A percentile compares a stretch with the other conserved stretches of the same genome.
Evolutionary conservation across 1,140 invertebrate species (phyloP).

Genomic region (Chrysomallon squamiferum): DNA sequence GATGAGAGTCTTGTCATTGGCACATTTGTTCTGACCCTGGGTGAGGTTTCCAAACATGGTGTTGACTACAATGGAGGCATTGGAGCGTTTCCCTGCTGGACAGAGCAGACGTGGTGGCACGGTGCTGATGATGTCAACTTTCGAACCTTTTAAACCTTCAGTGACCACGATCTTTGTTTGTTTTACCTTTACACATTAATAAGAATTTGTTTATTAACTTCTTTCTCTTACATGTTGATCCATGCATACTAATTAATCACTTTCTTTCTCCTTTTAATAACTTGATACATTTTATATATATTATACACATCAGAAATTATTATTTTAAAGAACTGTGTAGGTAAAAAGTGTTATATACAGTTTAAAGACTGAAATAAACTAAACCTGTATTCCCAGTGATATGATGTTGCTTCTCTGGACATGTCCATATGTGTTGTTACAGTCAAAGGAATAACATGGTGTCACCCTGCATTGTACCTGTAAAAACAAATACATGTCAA

Average conservation of each 20-base stretch:
- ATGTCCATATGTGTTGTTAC: not conserved
- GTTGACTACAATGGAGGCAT: not conserved
- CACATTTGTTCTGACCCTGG: not conserved
- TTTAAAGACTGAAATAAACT: no score
- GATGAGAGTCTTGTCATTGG: not conserved
- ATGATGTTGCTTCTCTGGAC: not conserved
- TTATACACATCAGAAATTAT: not conserved
- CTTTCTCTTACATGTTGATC: not conserved
- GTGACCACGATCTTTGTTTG: not conserved
- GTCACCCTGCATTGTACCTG: not conserved
- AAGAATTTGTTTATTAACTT: no score
- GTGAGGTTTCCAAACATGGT: not conserved
- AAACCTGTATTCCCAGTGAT: not conserved
- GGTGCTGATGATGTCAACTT: not conserved
- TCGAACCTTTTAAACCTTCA: not conserved
- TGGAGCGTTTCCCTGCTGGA: not conserved
- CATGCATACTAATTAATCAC: not conserved
- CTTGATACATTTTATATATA: not conserved
- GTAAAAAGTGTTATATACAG: no score
- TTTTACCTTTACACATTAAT: not conserved
- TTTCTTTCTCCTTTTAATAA: not conserved
- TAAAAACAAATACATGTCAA: not conserved
- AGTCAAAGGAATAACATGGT: not conserved
- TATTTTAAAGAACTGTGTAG: not conserved
- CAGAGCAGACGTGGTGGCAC: not conserved